phyloP scores from a whole-genome alignment of 2,888 invertebrate species.

The Phorcus lineatus region DNA sequence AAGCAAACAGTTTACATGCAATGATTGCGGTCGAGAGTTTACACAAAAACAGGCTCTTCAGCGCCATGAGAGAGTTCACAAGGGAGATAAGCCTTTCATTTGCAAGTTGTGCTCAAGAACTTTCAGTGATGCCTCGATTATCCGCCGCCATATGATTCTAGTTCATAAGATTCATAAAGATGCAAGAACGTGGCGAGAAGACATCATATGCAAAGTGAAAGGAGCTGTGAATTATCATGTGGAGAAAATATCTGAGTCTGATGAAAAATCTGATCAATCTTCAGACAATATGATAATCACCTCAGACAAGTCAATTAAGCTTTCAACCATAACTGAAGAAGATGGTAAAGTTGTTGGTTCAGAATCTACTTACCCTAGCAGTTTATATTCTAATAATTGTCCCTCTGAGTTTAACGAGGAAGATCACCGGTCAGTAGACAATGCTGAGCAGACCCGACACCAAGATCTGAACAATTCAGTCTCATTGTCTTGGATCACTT shows the following conservation, averaged over 20 bases:
- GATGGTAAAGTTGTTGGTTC: not conserved
- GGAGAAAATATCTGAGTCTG: conserved; percentile 29
- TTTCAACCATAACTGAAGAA: not conserved
- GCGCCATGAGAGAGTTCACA: conserved; percentile 75
- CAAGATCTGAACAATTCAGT: too few species aligned
- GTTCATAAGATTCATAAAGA: conserved; percentile 65
- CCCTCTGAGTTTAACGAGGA: too few species aligned
- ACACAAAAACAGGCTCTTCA: conserved; percentile 76
- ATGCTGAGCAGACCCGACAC: too few species aligned
- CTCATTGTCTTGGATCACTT: too few species aligned
- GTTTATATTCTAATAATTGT: too few species aligned
- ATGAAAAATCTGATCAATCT: conserved; percentile 16
- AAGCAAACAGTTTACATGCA: conserved; percentile 71
- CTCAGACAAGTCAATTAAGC: too few species aligned
- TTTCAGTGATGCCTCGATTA: conserved; percentile 67
- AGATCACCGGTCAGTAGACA: too few species aligned
- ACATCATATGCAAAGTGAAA: conserved; percentile 46
- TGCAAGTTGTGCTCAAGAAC: conserved; percentile 74
- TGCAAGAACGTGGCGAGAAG: conserved; percentile 58
- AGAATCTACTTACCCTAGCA: too few species aligned
- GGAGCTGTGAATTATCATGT: conserved; percentile 38
- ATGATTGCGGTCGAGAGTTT: conserved; percentile 75
- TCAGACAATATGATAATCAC: conserved; percentile 8
- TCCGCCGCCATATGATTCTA: conserved; percentile 60
- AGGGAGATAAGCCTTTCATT: conserved; percentile 74